Percentiles rank a stretch among this genome's conserved stretches.
Evolutionary conservation across 2,797 vertebrate species (phyloP).

Genomic region (Aselliscus stoliczkanus): DNA sequence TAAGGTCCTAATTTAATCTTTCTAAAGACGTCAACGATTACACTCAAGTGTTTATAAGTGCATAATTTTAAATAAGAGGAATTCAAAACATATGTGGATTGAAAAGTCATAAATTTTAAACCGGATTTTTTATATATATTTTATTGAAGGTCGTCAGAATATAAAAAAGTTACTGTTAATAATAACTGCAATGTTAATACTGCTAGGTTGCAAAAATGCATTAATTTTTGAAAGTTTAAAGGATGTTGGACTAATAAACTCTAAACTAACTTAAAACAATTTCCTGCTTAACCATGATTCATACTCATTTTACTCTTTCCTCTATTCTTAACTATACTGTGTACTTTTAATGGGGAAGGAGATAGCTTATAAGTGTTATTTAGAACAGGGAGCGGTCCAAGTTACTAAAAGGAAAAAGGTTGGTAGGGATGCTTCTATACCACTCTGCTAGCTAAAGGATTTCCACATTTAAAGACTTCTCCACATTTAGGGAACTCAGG

Average conservation of each 20-base stretch:
- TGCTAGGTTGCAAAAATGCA: not conserved
- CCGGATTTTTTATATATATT: not conserved
- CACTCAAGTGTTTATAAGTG: not conserved
- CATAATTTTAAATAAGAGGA: slow-evolving; percentile 8
- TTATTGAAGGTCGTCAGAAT: not conserved
- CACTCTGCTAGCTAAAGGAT: not conserved
- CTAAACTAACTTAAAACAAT: slow-evolving; percentile 5
- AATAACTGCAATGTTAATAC: not conserved
- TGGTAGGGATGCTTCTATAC: not conserved
- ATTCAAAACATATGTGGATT: not conserved
- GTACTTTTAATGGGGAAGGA: not conserved
- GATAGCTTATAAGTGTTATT: not conserved
- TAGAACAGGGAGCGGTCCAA: not conserved
- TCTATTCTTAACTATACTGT: not conserved
- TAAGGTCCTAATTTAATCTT: not conserved
- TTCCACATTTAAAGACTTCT: not conserved
- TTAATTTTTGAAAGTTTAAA: slow-evolving; percentile 21
- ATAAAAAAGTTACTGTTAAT: not conserved
- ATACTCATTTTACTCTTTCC: not conserved
- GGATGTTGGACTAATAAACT: not conserved
- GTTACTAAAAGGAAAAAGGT: not conserved
- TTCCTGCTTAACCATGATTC: slow-evolving; percentile 15
- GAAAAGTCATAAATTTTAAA: not conserved
- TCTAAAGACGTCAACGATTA: not conserved
- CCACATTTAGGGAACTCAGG: not conserved